Evolutionary conservation across 1,140 invertebrate genomes (phyloP).

Genomic region (Chymomyza costata): DNA sequence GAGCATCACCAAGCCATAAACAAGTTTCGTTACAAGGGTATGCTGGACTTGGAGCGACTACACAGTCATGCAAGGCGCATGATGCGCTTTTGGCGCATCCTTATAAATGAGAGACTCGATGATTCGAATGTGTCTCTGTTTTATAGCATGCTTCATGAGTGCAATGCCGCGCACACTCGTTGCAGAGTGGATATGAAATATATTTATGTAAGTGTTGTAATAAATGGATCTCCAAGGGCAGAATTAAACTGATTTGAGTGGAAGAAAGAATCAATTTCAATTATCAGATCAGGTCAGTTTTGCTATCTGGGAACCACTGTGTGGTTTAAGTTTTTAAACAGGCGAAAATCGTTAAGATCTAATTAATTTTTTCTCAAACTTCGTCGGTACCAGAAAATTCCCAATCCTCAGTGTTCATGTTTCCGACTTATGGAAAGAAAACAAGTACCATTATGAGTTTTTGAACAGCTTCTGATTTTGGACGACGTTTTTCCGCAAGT

Average conservation of each 20-base stretch:
- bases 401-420: too few species aligned
- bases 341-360: background rate
- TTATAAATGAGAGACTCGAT: conserved; percentile 36
- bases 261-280: too few species aligned
- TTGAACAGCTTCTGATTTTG: too few species aligned
- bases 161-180: conserved; percentile 20
- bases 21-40: conserved; percentile 7
- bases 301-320: too few species aligned
- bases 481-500: too few species aligned
- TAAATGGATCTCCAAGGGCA: background rate
- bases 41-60: conserved; percentile 29
- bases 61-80: conserved; percentile 34
- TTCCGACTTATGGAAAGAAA: too few species aligned
- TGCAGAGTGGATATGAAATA: conserved; percentile 6
- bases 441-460: too few species aligned
- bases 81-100: conserved; percentile 31
- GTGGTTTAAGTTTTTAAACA: background rate
- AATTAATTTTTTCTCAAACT: background rate
- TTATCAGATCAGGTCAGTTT: too few species aligned
- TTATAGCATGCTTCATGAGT: conserved; percentile 34
- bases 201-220: conserved; percentile 18
- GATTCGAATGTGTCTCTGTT: conserved; percentile 26
- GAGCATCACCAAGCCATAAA: conserved; percentile 23
- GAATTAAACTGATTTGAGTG: too few species aligned
- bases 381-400: too few species aligned